Percentiles rank a stretch among this genome's conserved stretches.
These are phyloP conservation scores for Drosophila pseudotalamancana DNA, from an alignment of 2,888 invertebrate genomes.

Conservation along the genomic window DNA sequence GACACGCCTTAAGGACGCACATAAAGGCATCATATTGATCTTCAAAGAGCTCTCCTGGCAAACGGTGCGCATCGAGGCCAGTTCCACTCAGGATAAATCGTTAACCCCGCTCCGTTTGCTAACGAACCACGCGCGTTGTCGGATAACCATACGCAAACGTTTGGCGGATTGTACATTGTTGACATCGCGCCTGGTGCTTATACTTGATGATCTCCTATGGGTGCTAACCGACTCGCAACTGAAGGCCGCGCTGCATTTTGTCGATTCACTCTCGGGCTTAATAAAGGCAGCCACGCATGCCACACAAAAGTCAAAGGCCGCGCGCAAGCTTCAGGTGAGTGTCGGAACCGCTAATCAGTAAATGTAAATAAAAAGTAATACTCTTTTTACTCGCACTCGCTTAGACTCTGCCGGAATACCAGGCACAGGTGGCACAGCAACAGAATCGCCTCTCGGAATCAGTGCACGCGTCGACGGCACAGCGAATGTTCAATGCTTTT, in stretches of 20 bases:
- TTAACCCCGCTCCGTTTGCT: constrained; percentile 95
- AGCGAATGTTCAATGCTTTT: constrained; percentile 91
- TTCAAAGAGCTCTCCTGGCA: constrained; percentile 99
- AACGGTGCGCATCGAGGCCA: constrained; percentile 97
- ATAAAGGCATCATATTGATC: constrained; percentile 94
- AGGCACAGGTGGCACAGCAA: constrained; percentile 88
- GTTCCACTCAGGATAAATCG: constrained; percentile 90
- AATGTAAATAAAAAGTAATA: background rate
- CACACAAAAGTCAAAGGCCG: constrained; percentile 92
- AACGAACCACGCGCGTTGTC: constrained; percentile 96
- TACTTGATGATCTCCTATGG: constrained; percentile 98
- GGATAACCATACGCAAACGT: constrained; percentile 97
- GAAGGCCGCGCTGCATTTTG: constrained; percentile 95
- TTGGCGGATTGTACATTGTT: constrained; percentile 96
- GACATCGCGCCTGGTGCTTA: constrained; percentile 95
- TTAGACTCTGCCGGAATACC: constrained; percentile 89
- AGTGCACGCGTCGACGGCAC: constrained; percentile 82
- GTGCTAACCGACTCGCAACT: constrained; percentile 98
- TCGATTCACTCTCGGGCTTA: constrained; percentile 92
- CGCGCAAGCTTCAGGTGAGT: constrained; percentile 90
- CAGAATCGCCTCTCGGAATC: constrained; percentile 79
- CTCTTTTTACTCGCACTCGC: background rate
- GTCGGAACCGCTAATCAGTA: background rate
- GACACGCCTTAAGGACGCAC: constrained; percentile 95
- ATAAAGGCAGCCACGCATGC: constrained; percentile 92